Conservation (phyloP, 2,113 vertebrate species). For the Lampris incognitus region DNA sequence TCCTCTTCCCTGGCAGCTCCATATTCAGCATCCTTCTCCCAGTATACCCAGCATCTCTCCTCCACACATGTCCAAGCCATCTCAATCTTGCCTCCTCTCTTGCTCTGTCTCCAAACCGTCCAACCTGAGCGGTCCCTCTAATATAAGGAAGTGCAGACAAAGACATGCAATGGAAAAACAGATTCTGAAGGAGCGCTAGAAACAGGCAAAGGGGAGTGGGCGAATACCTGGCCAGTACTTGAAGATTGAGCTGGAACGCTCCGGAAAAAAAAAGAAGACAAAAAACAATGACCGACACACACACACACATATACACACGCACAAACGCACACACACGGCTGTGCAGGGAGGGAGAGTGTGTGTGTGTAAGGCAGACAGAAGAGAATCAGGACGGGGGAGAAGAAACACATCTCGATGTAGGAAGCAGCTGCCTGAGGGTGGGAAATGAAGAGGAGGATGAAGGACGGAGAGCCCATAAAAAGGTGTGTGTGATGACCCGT, state of each 20-base stretch:
- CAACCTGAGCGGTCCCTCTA: too few relatives aligned
- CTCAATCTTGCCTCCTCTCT: too few relatives aligned
- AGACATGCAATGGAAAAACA: conserved; percentile 58
- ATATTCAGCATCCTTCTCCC: too few relatives aligned
- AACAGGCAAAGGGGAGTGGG: neutral
- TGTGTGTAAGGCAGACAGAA: neutral
- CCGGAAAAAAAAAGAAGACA: neutral
- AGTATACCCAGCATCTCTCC: too few relatives aligned
- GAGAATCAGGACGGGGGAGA: neutral
- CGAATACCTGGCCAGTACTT: conserved; percentile 30
- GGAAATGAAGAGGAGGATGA: neutral
- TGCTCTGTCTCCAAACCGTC: too few relatives aligned
- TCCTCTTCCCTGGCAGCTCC: too few relatives aligned
- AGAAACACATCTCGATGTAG: conserved; percentile 6
- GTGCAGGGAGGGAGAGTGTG: neutral
- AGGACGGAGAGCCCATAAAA: neutral
- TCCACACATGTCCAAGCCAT: too few relatives aligned
- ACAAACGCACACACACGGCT: neutral
- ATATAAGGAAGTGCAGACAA: conserved; percentile 43
- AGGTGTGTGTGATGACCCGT: neutral
- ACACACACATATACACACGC: neutral
- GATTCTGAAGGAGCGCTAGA: conserved; percentile 29
- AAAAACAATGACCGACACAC: neutral
- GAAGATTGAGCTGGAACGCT: conserved; percentile 41
- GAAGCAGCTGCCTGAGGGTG: neutral